Base-by-base conservation (phyloP, 35 echinoderm and acorn worm species). In the Apostichopus japonicus region DNA sequence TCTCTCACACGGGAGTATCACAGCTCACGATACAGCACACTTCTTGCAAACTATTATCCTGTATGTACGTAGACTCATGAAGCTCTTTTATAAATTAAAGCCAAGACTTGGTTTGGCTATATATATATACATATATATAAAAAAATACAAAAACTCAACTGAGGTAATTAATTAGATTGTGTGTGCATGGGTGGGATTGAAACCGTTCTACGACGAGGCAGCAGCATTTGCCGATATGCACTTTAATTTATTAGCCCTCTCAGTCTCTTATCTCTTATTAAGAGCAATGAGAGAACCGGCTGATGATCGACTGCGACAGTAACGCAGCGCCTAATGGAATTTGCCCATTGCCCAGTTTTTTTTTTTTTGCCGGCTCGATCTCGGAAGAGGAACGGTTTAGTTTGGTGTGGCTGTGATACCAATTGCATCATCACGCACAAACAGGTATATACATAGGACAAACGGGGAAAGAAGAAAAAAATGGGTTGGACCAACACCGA, bases 161-260 rank as follows among this genome's bases (percentile, higher is more conserved):
- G 54, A 16, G 19, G 16, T 57, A 58, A 84, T 57, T 84, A 84
- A 84, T 59, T 58, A 23, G 81, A 84, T 84, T 84, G 53, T 84
- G 23, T 80, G 56, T 22, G 57, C 17, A 6, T 19, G 54, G 81
- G 81, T 23, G 55, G 21, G 81, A 84, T 21, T 62, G 81, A 51
- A 58, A 23, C 54, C 14, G 53, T 16, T 21, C 16, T 84, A 17
- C 71, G 5, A 23, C 16, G 10, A 15, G 16, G 53, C 19, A n/a
- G 54, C 81, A 57, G 54, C 53, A 19, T 84, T 84, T 54, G 6
- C 81, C 17, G 52, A 83, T 57, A 24, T 23, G 19, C 23, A 57
- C 81, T 84, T 58, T 84, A 84, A 84, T 84, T 84, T 84, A 84
- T 84, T 84, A 84, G 54, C 81, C 15, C 8, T 59, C 81, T 52